Evolutionary conservation across 1,140 invertebrate species (phyloP).

Genomic region (Orussus abietinus): DNA sequence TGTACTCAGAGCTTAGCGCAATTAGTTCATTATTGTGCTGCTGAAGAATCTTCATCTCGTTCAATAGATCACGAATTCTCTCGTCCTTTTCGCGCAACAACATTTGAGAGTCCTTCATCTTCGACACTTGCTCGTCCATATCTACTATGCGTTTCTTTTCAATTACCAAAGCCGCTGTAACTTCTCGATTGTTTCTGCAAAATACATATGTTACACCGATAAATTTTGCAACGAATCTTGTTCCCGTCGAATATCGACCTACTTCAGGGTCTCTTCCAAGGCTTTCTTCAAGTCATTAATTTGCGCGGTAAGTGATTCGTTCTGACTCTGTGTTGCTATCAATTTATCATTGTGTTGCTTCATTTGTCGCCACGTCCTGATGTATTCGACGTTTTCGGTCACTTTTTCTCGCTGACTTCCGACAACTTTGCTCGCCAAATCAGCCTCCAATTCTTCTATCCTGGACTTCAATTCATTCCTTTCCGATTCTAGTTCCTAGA

Average conservation of each 20-base stretch:
- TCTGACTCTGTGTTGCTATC: constrained; percentile 23
- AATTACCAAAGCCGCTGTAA: constrained; percentile 21
- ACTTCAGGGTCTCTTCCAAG: constrained; percentile 38
- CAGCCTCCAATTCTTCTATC: constrained; percentile 39
- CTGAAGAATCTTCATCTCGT: constrained; percentile 41
- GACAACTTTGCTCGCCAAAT: constrained; percentile 22
- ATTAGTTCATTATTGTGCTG: constrained; percentile 46
- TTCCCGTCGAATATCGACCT: constrained; percentile 4
- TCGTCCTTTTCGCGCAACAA: constrained; percentile 37
- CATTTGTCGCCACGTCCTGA: constrained; percentile 43
- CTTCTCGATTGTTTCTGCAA: constrained; percentile 33
- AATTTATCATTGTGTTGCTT: constrained; percentile 43
- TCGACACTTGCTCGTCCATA: constrained; percentile 32
- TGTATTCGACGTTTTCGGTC: constrained; percentile 46
- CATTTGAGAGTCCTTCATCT: constrained; percentile 27
- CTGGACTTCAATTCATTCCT: constrained; percentile 34
- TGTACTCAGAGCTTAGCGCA: constrained; percentile 32
- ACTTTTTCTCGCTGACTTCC: constrained; percentile 39
- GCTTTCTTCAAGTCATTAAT: constrained; percentile 31
- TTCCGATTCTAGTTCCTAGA: constrained; percentile 36
- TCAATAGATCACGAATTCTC: constrained; percentile 35
- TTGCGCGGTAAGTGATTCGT: constrained; percentile 31
- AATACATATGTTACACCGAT: too few relatives aligned
- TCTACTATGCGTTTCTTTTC: constrained; percentile 35
- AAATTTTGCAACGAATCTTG: constrained; percentile 5